phyloP scores from a whole-genome alignment of 2,113 vertebrate genomes.

The Myrmecophaga tridactyla region DNA sequence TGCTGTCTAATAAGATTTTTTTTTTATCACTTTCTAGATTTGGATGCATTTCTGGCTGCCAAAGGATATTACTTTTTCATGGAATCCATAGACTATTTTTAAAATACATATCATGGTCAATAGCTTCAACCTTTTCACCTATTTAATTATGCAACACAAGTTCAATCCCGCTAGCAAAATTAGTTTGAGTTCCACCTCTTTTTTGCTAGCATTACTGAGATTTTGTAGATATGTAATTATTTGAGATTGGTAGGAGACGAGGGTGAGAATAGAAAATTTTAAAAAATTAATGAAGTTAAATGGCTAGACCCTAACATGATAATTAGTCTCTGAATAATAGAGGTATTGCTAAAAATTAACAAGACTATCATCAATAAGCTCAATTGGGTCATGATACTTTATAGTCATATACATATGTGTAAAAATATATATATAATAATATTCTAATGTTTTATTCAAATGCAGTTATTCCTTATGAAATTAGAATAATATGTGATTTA shows the following conservation, averaged over 20 bases:
- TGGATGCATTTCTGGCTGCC: neutral
- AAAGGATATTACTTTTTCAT: neutral
- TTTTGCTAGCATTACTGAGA: neutral
- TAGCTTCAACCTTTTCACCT: neutral
- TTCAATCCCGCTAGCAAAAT: neutral
- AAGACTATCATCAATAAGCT: neutral
- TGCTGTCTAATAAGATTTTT: neutral
- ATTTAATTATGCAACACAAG: neutral
- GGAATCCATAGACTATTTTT: neutral
- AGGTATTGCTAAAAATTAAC: neutral
- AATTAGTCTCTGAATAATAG: neutral
- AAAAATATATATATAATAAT: neutral
- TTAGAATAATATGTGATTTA: neutral
- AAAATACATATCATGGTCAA: neutral
- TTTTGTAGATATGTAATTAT: neutral
- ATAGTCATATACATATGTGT: neutral
- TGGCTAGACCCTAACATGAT: neutral
- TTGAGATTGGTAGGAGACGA: neutral
- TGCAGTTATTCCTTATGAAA: neutral
- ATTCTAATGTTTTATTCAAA: conserved; percentile 22
- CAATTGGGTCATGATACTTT: neutral
- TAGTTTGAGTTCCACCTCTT: neutral
- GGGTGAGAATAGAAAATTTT: neutral
- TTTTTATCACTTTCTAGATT: neutral
- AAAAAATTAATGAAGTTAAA: conserved; percentile 31